phyloP scores from a whole-genome alignment of 2,797 vertebrate species.

The Sebastes minor region DNA sequence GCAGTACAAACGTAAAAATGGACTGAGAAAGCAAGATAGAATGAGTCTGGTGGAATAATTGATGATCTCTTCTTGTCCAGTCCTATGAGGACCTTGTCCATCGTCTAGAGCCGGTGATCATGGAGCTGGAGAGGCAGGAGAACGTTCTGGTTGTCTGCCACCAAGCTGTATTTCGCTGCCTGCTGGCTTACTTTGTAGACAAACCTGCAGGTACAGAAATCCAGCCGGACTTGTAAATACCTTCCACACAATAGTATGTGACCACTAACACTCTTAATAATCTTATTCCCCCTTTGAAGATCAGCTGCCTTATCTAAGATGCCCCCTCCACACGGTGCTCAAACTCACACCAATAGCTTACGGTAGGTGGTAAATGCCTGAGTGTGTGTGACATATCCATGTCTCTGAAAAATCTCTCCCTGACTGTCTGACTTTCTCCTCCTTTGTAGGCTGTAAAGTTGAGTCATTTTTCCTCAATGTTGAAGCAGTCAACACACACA shows the following conservation, averaged over 20 bases:
- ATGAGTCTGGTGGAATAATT: neutral
- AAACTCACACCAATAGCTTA: slow-evolving; percentile 91
- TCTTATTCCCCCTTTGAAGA: slow-evolving; percentile 64
- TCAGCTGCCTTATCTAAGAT: slow-evolving; percentile 88
- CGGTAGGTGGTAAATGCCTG: slow-evolving; percentile 55
- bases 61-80: slow-evolving; percentile 62
- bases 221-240: neutral
- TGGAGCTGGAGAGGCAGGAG: slow-evolving; percentile 94
- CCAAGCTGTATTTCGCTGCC: slow-evolving; percentile 92
- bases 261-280: neutral
- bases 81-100: slow-evolving; percentile 94
- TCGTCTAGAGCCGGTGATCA: slow-evolving; percentile 92
- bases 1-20: neutral
- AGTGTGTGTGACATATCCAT: neutral
- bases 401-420: neutral
- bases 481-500: slow-evolving; percentile 84
- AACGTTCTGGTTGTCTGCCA: slow-evolving; percentile 93
- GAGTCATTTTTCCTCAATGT: slow-evolving; percentile 82
- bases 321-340: slow-evolving; percentile 89
- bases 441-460: slow-evolving; percentile 77
- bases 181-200: slow-evolving; percentile 92
- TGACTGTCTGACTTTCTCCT: slow-evolving; percentile 9
- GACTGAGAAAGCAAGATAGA: neutral
- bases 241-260: neutral
- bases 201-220: slow-evolving; percentile 85